Evolutionary conservation across 2,888 invertebrate species (phyloP).

Genomic region (Dolomedes plantarius): DNA sequence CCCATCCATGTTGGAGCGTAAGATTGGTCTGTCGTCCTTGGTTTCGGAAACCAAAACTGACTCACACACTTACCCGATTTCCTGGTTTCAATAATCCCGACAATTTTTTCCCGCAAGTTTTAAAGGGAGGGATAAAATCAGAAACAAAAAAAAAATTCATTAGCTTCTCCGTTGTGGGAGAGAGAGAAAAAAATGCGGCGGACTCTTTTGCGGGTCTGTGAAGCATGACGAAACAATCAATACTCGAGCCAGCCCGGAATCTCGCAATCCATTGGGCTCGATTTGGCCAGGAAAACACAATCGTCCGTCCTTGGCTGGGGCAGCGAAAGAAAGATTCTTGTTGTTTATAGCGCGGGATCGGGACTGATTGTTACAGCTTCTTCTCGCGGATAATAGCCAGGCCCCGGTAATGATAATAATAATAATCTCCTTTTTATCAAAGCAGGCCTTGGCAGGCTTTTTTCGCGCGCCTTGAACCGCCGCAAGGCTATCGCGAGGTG

Average conservation of each 20-base stretch:
- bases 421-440: conserved; percentile 66
- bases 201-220: not conserved
- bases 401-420: conserved; percentile 60
- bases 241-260: not conserved
- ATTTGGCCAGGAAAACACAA: conserved; percentile 57
- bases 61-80: not conserved
- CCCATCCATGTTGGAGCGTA: no score
- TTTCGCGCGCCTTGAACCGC: conserved; percentile 45
- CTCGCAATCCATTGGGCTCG: conserved; percentile 52
- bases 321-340: conserved; percentile 41
- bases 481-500: conserved; percentile 13
- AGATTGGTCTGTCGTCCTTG: not conserved
- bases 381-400: conserved; percentile 63
- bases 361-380: conserved; percentile 69
- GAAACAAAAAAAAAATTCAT: not conserved
- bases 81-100: not conserved
- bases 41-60: not conserved
- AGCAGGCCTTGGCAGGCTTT: conserved; percentile 54
- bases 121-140: not conserved
- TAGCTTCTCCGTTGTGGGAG: not conserved
- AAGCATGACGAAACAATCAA: not conserved
- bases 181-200: not conserved
- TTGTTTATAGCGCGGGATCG: conserved; percentile 44
- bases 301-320: conserved; percentile 60
- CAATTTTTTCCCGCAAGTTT: not conserved